A percentile compares a stretch with the other conserved stretches of the same genome.
Evolutionary conservation across 2,797 vertebrate genomes (phyloP).

Genomic region (Lutjanus argentimaculatus): DNA sequence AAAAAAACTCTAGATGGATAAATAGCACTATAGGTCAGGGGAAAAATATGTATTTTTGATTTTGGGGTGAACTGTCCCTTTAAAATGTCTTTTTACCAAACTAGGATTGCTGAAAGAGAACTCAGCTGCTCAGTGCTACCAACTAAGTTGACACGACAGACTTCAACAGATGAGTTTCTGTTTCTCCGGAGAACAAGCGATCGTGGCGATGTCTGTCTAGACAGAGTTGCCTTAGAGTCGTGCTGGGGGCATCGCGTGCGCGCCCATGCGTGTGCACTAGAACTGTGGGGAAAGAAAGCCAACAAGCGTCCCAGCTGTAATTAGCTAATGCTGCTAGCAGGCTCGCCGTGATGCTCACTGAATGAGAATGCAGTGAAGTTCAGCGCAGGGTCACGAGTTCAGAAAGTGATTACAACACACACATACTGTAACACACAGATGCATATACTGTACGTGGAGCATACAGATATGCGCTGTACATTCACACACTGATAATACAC

Average conservation of each 20-base stretch:
- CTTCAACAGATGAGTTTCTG: constrained; percentile 39
- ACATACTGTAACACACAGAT: neutral
- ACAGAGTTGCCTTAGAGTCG: constrained; percentile 59
- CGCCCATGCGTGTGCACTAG: constrained; percentile 37
- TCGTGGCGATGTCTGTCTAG: constrained; percentile 60
- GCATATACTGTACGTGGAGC: neutral
- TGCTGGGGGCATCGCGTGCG: constrained; percentile 19
- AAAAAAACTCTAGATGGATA: no score
- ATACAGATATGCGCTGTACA: neutral
- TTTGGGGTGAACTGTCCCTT: neutral
- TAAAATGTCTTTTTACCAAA: constrained; percentile 16
- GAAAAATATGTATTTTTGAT: no score
- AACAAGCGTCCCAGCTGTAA: constrained; percentile 66
- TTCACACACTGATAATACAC: constrained; percentile 44
- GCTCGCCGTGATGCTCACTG: constrained; percentile 43
- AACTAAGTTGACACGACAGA: neutral
- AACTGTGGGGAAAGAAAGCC: constrained; percentile 34
- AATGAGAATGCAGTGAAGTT: constrained; percentile 65
- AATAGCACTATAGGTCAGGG: no score
- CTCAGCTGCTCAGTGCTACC: neutral
- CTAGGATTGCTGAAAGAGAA: neutral
- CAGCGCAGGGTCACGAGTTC: constrained; percentile 63
- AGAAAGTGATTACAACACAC: constrained; percentile 14
- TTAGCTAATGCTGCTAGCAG: constrained; percentile 66
- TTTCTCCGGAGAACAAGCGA: constrained; percentile 38